Base-by-base conservation (phyloP, 2,888 invertebrate genomes). In the Netelia inedita region DNA sequence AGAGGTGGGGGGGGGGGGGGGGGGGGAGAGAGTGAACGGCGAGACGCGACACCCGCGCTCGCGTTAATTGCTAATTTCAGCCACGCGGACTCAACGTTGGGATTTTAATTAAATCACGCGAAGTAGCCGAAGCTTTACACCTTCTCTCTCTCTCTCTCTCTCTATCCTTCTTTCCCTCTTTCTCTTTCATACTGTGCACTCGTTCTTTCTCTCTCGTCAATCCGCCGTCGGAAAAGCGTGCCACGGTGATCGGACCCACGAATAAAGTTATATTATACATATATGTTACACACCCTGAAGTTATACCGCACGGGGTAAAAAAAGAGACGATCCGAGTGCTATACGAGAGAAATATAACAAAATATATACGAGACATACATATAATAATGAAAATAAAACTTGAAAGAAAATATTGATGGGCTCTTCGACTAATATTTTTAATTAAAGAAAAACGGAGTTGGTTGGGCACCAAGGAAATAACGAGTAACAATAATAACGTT, bases 31-130 rank as follows among this genome's bases (percentile, higher is more conserved):
- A 69, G 68, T 28, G 81, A 59, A 79, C 35, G 82, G 82, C 81
- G 78, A 72, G 68, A 78, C 82, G 79, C 84, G 86, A 86, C 86
- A 85, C 89, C 86, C 87, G 83, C 87, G 82, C 61, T 75, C 76
- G 79, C 86, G 88, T 81, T 89, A 88, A 89, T 89, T 89, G 88
- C 87, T 89, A 89, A 89, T 89, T 89, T 90, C 89, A 83, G 78
- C 80, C 78, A 79, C 80, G 83, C 83, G 82, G 85, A 75, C 72
- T 76, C 79, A 76, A 85, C 83, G 81, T 87, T 83, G 79, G 83
- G 86, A 87, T 89, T 90, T 90, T 90, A 90, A 90, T 90, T 89
- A 89, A 91, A 90, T 91, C 89, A 87, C 83, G 87, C 85, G 81
- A 79, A 85, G 71, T 75, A 68, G 83, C 35, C 68, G 85, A 83